Evolutionary conservation across 1,140 invertebrate species (phyloP).

Genomic region (Plutomurus gul): DNA sequence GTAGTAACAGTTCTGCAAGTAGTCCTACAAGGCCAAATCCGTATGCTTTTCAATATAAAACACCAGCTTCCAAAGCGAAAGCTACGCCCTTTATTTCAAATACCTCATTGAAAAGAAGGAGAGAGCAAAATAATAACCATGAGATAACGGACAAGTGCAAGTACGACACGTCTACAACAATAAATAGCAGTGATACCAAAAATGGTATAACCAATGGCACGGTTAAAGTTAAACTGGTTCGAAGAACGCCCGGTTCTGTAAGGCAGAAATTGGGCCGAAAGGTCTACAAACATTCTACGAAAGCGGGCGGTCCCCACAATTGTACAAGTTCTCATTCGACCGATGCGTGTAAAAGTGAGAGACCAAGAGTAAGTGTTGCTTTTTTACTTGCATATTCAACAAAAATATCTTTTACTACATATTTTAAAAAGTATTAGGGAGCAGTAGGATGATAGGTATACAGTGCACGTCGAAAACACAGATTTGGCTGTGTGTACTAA

Average conservation of each 20-base stretch:
- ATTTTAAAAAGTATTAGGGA: too few relatives aligned
- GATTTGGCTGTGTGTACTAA: too few relatives aligned
- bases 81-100: background rate
- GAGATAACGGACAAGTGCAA: background rate
- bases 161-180: background rate
- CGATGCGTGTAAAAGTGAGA: background rate
- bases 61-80: background rate
- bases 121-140: slow-evolving; percentile 5
- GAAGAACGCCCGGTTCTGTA: background rate
- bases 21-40: slow-evolving; percentile 1
- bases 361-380: too few relatives aligned
- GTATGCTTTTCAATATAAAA: slow-evolving; percentile 17
- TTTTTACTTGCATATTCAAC: too few relatives aligned
- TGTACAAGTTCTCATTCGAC: background rate
- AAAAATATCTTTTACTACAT: too few relatives aligned
- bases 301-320: background rate
- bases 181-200: background rate
- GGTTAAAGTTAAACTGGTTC: background rate
- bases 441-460: too few relatives aligned
- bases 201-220: slow-evolving; percentile 4
- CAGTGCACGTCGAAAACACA: too few relatives aligned
- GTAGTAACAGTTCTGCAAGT: slow-evolving; percentile 29
- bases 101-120: background rate
- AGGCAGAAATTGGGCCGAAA: background rate
- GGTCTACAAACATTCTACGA: background rate